phyloP scores from a whole-genome alignment of 2,888 invertebrate genomes.

The Buathra laborator region DNA sequence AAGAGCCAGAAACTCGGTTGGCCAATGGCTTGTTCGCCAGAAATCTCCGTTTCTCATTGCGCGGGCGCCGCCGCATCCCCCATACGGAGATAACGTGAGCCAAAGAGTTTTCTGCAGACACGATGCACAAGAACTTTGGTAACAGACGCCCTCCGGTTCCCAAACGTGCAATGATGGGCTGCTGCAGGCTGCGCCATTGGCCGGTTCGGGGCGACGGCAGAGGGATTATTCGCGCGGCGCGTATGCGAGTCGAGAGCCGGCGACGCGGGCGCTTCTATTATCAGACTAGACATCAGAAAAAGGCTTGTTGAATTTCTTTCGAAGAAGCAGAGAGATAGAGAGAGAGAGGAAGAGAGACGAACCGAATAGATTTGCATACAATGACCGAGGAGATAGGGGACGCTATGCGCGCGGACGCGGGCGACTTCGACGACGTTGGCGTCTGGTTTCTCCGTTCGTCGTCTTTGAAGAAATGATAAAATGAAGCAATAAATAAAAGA shows the following conservation, averaged over 20 bases:
- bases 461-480: constrained; percentile 48
- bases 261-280: constrained; percentile 74
- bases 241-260: constrained; percentile 66
- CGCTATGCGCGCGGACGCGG: constrained; percentile 37
- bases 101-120: constrained; percentile 56
- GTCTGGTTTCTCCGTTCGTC: constrained; percentile 51
- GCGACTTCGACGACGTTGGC: constrained; percentile 56
- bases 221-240: constrained; percentile 72
- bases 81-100: constrained; percentile 30
- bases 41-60: constrained; percentile 40
- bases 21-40: constrained; percentile 35
- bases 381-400: constrained; percentile 80
- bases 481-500: constrained; percentile 29
- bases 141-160: constrained; percentile 61
- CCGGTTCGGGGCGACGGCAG: constrained; percentile 29
- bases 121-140: constrained; percentile 67
- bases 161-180: constrained; percentile 56
- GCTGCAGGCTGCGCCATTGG: constrained; percentile 61
- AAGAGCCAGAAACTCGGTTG: constrained; percentile 30
- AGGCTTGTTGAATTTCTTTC: constrained; percentile 81
- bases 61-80: too few relatives aligned
- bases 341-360: constrained; percentile 54
- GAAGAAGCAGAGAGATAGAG: constrained; percentile 49
- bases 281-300: constrained; percentile 83
- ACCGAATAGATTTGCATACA: constrained; percentile 83